Percentiles rank a stretch among this genome's conserved stretches.
phyloP scores from a whole-genome alignment of 2,797 vertebrate species.

The Salmo trutta region DNA sequence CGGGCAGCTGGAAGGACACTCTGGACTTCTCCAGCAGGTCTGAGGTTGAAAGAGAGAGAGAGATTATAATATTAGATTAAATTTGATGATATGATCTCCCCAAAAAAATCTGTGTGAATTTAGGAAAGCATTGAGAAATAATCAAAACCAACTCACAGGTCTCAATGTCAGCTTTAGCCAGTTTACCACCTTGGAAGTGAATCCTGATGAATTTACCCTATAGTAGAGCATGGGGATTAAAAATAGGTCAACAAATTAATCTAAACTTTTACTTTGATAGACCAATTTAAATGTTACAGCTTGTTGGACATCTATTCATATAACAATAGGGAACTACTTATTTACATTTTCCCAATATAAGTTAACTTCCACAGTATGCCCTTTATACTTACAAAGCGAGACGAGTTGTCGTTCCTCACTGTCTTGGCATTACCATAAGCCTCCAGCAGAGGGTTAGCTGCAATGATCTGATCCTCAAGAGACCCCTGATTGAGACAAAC shows the following conservation, averaged over 20 bases:
- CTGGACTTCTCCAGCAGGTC: too few species aligned
- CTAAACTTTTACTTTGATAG: background rate
- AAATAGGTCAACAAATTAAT: background rate
- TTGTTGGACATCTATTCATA: too few species aligned
- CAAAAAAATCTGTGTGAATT: background rate
- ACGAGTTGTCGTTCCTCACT: constrained; percentile 72
- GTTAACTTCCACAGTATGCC: background rate
- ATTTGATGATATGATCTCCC: too few species aligned
- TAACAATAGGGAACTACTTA: background rate
- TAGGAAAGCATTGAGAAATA: background rate
- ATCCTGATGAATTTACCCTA: constrained; percentile 6
- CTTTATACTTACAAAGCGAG: constrained; percentile 72
- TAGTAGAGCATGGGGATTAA: background rate
- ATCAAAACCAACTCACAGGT: background rate
- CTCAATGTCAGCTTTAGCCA: constrained; percentile 2
- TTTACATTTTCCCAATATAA: background rate
- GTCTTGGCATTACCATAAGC: constrained; percentile 72
- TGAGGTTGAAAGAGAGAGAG: too few species aligned
- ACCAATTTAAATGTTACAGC: too few species aligned
- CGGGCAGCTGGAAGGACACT: too few species aligned
- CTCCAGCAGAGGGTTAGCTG: constrained; percentile 15
- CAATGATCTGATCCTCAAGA: constrained; percentile 9
- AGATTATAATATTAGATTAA: too few species aligned
- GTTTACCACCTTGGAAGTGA: background rate
- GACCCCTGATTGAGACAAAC: too few species aligned